A percentile compares a stretch with the other conserved stretches of the same genome.
These are phyloP conservation scores for Bucco capensis DNA, from an alignment of 2,113 vertebrate genomes.

Conservation along the genomic window DNA sequence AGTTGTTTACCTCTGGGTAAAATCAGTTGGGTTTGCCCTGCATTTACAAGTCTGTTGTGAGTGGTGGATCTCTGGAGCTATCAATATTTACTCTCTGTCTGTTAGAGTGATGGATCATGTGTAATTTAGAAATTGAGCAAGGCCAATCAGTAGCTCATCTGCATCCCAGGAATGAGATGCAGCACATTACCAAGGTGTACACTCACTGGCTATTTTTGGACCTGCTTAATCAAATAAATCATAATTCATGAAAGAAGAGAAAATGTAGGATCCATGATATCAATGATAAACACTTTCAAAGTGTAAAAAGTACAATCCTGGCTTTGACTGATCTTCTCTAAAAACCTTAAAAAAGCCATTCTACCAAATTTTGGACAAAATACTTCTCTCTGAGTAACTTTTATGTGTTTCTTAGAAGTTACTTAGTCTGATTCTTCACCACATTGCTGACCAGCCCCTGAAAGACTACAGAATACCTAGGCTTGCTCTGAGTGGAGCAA, in stretches of 20 bases:
- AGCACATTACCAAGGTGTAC: neutral
- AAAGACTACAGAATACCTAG: neutral
- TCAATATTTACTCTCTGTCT: constrained; percentile 45
- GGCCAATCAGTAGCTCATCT: constrained; percentile 34
- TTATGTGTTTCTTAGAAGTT: neutral
- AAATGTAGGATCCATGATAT: neutral
- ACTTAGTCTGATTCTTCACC: neutral
- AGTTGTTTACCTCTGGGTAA: neutral
- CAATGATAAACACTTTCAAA: neutral
- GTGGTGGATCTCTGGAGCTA: neutral
- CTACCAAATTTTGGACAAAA: neutral
- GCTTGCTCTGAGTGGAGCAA: neutral
- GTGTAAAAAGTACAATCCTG: neutral
- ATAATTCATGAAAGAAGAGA: neutral
- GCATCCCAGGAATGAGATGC: neutral
- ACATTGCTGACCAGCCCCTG: too few species aligned
- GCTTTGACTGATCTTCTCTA: neutral
- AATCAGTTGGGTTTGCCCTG: neutral
- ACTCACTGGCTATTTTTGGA: constrained; percentile 1
- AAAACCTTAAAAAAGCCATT: neutral
- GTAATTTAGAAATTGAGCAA: constrained; percentile 2
- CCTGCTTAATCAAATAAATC: constrained; percentile 12
- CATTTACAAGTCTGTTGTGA: neutral
- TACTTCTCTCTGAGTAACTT: neutral
- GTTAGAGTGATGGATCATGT: constrained; percentile 13